phyloP scores from a whole-genome alignment of 2,888 invertebrate species.

The Lingula anatina region DNA sequence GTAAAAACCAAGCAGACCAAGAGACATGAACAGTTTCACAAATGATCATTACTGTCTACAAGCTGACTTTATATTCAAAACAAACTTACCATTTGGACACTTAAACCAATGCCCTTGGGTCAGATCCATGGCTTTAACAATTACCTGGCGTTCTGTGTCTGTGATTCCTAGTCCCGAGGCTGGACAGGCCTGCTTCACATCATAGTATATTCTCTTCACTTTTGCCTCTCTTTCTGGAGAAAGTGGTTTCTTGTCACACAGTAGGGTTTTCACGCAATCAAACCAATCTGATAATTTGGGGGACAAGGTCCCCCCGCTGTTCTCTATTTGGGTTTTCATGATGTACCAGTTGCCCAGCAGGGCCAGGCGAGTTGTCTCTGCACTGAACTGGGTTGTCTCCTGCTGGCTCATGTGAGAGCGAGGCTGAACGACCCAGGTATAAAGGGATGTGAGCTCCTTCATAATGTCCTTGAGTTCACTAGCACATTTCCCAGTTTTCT shows the following conservation, averaged over 20 bases:
- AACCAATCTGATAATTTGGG: too few relatives aligned
- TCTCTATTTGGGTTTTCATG: too few relatives aligned
- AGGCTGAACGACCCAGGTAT: too few relatives aligned
- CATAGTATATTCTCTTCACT: conserved; percentile 4
- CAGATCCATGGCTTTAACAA: conserved; percentile 60
- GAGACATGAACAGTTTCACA: too few relatives aligned
- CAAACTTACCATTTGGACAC: conserved; percentile 59
- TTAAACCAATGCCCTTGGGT: conserved; percentile 66
- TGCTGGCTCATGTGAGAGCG: too few relatives aligned
- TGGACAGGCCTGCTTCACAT: conserved; percentile 13
- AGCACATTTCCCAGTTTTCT: too few relatives aligned
- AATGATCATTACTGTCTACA: too few relatives aligned
- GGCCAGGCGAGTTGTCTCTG: conserved; percentile 1
- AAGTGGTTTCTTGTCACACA: neutral
- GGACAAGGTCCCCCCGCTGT: too few relatives aligned
- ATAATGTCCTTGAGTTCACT: too few relatives aligned
- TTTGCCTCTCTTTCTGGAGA: conserved; percentile 5
- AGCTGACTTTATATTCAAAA: conserved; percentile 4
- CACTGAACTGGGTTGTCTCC: conserved; percentile 7
- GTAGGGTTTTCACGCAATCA: neutral
- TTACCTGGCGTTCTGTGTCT: conserved; percentile 56
- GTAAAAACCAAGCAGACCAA: too few relatives aligned
- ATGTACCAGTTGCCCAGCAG: too few relatives aligned
- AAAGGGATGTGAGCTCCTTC: too few relatives aligned
- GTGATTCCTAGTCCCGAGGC: conserved; percentile 32